phyloP scores from a whole-genome alignment of 2,888 invertebrate species.

The Julus scandinavius region DNA sequence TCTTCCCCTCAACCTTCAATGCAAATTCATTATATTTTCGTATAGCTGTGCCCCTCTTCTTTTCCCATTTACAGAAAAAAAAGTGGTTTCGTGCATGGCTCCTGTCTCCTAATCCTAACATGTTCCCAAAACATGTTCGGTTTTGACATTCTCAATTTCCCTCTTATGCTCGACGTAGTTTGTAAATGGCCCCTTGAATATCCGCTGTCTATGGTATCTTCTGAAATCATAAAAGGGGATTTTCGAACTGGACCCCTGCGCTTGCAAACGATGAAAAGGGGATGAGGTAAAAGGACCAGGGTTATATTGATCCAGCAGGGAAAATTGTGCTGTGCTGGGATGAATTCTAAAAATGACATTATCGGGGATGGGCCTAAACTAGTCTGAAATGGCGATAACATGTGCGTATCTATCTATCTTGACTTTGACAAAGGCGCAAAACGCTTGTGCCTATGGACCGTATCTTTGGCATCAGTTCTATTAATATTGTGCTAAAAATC shows the following conservation, averaged over 20 bases:
- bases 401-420: not conserved
- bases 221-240: conserved; percentile 10
- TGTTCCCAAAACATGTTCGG: not conserved
- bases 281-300: conserved; percentile 29
- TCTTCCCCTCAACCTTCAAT: no score
- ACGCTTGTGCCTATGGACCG: not conserved
- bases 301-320: not conserved
- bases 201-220: not conserved
- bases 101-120: no score
- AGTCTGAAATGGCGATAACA: conserved; percentile 2
- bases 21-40: no score
- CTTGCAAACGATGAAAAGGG: not conserved
- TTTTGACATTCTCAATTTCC: not conserved
- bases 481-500: not conserved
- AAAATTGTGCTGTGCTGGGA: conserved; percentile 1
- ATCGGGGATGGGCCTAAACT: not conserved
- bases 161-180: not conserved
- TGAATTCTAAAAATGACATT: not conserved
- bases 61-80: no score
- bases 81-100: no score
- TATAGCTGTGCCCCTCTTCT: no score
- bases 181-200: not conserved
- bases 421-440: not conserved
- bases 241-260: not conserved
- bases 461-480: not conserved